Evolutionary conservation across 2,113 vertebrate species (phyloP), one percentile per base, ranked within the genome.

Genomic region (Talpa occidentalis): DNA sequence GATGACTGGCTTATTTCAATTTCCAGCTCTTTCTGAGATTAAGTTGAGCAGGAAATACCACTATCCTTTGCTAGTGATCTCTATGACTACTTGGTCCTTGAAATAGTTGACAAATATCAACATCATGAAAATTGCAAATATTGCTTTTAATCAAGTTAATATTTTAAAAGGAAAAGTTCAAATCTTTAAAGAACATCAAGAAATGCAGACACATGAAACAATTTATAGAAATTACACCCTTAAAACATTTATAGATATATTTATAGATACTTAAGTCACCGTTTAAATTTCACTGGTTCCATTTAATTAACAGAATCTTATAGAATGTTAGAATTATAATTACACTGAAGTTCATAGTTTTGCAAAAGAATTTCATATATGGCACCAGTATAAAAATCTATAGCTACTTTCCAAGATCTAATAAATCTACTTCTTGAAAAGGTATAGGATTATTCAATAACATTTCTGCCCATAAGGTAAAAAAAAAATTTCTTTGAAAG

Each of bases 201-300:
- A 52, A 89, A 91, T 78, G 49, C 5, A 24, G 32, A 52, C 35
- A 76, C 21, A 19, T 11, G 14, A 70, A 77, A 86, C 8, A 35
- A 1, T n/a, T 81, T 74, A 56, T 79, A 60, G 93, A 93, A 96
- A 82, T 35, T 40, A 72, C 26, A 2, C 0, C 37, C 14, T 83
- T 82, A 84, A 62, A 40, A 64, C 0, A 47, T 86, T 47, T 91
- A 47, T n/a, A n/a, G n/a, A n/a, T 88, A 81, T 79, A 78, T 44
- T 79, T 24, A 84, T n/a, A 60, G 7, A 37, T 28, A 64, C 37
- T 86, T 82, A n/a, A 19, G 6, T 82, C 24, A 22, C 77, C 21
- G 76, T 42, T 91, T 96, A 72, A 67, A 40, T 80, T 42, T 70
- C 10, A 93, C 40, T 32, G 30, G 86, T 90, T 83, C 6, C 56